These are phyloP conservation scores for Actinemys pallida DNA, from an alignment of 2,113 vertebrate genomes.

Conservation along the genomic window DNA sequence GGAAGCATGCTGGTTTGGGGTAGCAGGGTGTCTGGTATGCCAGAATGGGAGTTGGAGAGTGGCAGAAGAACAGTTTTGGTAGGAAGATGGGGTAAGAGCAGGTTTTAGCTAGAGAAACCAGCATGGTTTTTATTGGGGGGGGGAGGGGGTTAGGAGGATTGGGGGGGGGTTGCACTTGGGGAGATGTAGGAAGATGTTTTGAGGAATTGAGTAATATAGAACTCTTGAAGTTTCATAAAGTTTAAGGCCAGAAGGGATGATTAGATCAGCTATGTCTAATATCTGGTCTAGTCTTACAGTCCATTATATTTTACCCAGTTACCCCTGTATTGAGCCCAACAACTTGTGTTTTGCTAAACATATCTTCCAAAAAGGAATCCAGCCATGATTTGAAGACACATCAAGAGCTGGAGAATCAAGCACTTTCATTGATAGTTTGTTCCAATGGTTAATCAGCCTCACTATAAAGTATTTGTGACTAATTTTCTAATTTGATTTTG, in stretches of 20 bases:
- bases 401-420: background rate
- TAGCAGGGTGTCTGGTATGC: background rate
- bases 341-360: background rate
- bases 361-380: background rate
- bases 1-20: background rate
- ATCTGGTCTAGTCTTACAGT: background rate
- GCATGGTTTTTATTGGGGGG: no score
- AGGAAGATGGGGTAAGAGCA: background rate
- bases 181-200: background rate
- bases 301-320: background rate
- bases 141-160: no score
- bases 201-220: background rate
- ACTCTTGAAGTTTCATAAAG: background rate
- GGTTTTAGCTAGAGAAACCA: background rate
- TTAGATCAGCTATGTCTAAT: background rate
- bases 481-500: background rate
- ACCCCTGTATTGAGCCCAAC: background rate
- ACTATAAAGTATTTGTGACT: background rate
- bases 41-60: background rate
- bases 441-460: background rate
- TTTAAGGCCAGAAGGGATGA: background rate
- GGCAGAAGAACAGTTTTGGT: background rate
- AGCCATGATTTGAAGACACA: background rate
- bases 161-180: no score
- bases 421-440: background rate